Conservation (phyloP, 2,797 vertebrate genomes). For the Chiloscyllium punctatum region DNA sequence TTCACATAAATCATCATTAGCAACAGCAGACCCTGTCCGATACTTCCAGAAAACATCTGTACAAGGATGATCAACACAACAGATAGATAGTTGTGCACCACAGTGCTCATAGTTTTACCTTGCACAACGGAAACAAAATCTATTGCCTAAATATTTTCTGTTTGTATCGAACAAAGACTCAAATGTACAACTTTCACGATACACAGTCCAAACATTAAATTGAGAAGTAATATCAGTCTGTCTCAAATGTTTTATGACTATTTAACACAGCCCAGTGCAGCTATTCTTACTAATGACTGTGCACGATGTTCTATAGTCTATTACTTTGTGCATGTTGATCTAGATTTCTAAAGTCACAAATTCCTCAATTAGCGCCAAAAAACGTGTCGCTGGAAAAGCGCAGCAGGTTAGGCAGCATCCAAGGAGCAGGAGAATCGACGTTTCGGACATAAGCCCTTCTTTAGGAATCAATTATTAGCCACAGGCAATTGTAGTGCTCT, state of each 20-base stretch:
- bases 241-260: neutral
- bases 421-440: too few species aligned
- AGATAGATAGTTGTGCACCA: neutral
- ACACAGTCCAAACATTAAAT: neutral
- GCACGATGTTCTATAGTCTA: neutral
- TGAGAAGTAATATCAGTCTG: neutral
- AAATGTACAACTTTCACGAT: neutral
- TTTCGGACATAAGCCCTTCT: too few species aligned
- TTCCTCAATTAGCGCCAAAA: neutral
- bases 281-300: neutral
- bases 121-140: neutral
- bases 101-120: neutral
- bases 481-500: neutral
- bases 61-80: neutral
- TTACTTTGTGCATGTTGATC: neutral
- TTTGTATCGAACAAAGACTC: neutral
- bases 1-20: neutral
- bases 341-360: neutral
- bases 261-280: neutral
- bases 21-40: neutral
- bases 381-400: too few species aligned
- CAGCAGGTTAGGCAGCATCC: too few species aligned
- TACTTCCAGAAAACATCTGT: neutral
- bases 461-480: neutral
- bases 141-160: neutral